Conservation (phyloP, 2,888 invertebrate genomes). For the Euzophera pinguis region DNA sequence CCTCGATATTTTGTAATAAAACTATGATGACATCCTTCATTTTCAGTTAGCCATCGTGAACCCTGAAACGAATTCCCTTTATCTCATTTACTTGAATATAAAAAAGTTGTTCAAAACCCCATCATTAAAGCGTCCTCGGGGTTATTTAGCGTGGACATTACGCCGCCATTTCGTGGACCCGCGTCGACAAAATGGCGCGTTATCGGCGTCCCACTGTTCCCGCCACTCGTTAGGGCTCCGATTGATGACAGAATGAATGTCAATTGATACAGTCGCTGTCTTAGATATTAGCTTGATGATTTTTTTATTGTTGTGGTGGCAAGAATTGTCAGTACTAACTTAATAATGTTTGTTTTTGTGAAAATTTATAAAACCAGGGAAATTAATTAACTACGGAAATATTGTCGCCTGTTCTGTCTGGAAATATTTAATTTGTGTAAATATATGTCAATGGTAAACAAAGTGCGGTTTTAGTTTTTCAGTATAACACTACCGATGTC, state of each 20-base stretch:
- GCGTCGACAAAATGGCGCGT: constrained; percentile 23
- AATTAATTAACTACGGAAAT: too few relatives aligned
- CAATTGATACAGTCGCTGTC: constrained; percentile 5
- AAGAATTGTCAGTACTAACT: neutral
- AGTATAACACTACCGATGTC: too few relatives aligned
- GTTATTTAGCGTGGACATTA: constrained; percentile 17
- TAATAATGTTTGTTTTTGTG: neutral
- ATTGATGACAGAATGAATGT: constrained; percentile 10
- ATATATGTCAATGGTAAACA: too few relatives aligned
- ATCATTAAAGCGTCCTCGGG: constrained; percentile 8
- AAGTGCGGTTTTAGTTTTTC: too few relatives aligned
- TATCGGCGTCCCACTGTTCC: constrained; percentile 15
- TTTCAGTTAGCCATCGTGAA: constrained; percentile 6
- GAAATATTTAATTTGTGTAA: too few relatives aligned
- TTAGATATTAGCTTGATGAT: constrained; percentile 4
- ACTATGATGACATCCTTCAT: constrained; percentile 1
- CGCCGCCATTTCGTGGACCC: constrained; percentile 23
- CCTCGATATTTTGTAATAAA: neutral
- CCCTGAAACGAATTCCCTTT: constrained; percentile 10
- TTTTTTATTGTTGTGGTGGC: neutral
- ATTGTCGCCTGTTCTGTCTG: too few relatives aligned
- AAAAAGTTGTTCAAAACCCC: constrained; percentile 12
- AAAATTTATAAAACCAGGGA: too few relatives aligned
- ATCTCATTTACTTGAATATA: constrained; percentile 14
- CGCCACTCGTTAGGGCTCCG: constrained; percentile 14